Percentiles rank a stretch among this genome's conserved stretches.
Evolutionary conservation across 2,888 invertebrate genomes (phyloP).

Genomic region (Drosophila histrio): DNA sequence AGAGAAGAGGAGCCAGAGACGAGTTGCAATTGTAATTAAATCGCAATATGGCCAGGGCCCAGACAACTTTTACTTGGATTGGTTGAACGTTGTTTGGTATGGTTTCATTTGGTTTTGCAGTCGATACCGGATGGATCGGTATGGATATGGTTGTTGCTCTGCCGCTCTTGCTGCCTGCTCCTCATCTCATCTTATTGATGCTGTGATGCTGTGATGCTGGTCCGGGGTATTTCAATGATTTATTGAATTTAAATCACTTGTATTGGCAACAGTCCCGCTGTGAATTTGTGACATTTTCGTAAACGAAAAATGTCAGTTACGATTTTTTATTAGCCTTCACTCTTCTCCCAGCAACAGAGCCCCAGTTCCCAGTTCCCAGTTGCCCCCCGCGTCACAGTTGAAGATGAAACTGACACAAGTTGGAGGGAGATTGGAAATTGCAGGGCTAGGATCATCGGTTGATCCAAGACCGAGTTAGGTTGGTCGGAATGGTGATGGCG

Average conservation of each 20-base stretch:
- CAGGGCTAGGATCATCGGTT: slow-evolving; percentile 55
- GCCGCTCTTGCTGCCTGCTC: slow-evolving; percentile 24
- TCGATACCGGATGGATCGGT: slow-evolving; percentile 36
- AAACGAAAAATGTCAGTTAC: slow-evolving; percentile 84
- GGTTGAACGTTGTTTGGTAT: slow-evolving; percentile 21
- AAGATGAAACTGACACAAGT: neutral
- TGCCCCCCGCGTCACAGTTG: slow-evolving; percentile 10
- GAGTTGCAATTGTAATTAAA: slow-evolving; percentile 75
- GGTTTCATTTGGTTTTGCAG: slow-evolving; percentile 6
- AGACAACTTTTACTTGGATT: slow-evolving; percentile 53
- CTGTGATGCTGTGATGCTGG: slow-evolving; percentile 29
- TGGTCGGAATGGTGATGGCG: slow-evolving; percentile 40
- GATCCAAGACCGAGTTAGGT: neutral
- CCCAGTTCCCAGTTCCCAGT: neutral
- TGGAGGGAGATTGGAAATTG: neutral
- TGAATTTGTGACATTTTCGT: slow-evolving; percentile 84
- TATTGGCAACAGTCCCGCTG: slow-evolving; percentile 84
- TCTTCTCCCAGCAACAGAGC: slow-evolving; percentile 25
- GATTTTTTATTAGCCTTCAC: slow-evolving; percentile 78
- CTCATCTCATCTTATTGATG: slow-evolving; percentile 49
- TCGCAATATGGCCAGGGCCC: slow-evolving; percentile 56
- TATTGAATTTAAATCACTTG: slow-evolving; percentile 84
- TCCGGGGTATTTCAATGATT: slow-evolving; percentile 77
- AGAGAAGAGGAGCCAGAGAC: slow-evolving; percentile 36
- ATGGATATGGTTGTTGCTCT: slow-evolving; percentile 33